A percentile compares a stretch with the other conserved stretches of the same genome.
These are phyloP conservation scores for Poecilia latipinna DNA, from an alignment of 2,113 vertebrate genomes.

Conservation along the genomic window DNA sequence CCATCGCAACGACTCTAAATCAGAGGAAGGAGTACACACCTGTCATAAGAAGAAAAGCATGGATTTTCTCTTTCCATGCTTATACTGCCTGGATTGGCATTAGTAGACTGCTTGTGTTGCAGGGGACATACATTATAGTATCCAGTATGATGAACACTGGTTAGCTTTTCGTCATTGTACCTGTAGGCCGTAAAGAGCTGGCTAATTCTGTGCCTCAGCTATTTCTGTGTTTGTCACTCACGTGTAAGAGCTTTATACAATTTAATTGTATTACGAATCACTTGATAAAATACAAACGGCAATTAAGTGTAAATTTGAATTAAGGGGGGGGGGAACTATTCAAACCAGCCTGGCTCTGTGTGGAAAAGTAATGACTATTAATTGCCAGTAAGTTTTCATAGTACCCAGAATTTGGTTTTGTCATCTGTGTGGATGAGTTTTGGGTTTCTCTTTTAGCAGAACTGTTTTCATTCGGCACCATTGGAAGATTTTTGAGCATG, in stretches of 20 bases:
- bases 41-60: slow-evolving; percentile 37
- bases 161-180: too few species aligned
- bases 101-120: slow-evolving; percentile 31
- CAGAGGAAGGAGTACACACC: slow-evolving; percentile 41
- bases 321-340: neutral
- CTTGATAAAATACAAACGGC: neutral
- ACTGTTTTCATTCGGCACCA: neutral
- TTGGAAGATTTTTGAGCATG: neutral
- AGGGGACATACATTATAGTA: neutral
- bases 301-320: neutral
- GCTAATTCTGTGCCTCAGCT: neutral
- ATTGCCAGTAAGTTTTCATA: neutral
- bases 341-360: too few species aligned
- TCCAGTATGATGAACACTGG: neutral
- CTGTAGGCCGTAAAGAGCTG: neutral
- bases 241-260: neutral
- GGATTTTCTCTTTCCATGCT: slow-evolving; percentile 34
- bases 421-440: neutral
- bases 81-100: slow-evolving; percentile 37
- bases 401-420: neutral
- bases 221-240: neutral
- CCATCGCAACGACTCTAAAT: slow-evolving; percentile 46
- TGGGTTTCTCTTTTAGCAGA: neutral
- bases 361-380: neutral
- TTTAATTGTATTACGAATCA: neutral